These are phyloP conservation scores for Gallinago media DNA, from an alignment of 2,113 vertebrate species.

Conservation along the genomic window DNA sequence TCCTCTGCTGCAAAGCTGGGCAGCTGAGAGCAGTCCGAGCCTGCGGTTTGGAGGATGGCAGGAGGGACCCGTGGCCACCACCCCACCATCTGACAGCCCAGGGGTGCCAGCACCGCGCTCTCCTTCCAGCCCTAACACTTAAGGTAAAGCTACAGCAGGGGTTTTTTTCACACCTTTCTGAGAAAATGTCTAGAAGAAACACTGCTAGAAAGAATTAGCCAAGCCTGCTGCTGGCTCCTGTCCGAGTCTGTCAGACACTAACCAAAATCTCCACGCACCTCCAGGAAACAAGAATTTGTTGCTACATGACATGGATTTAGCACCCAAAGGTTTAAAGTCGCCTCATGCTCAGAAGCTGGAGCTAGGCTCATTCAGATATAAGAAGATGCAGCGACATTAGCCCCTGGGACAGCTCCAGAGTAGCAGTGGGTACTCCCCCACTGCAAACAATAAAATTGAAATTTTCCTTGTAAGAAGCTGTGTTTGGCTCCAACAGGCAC, in stretches of 20 bases:
- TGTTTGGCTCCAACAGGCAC: not conserved
- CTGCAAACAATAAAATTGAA: not conserved
- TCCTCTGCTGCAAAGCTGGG: not conserved
- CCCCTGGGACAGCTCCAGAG: not conserved
- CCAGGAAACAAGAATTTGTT: not conserved
- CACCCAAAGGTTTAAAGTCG: not conserved
- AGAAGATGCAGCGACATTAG: not conserved
- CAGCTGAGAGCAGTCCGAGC: not conserved
- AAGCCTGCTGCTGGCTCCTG: not conserved
- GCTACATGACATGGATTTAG: not conserved
- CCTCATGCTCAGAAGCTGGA: not conserved
- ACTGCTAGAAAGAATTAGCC: not conserved
- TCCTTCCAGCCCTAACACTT: not conserved
- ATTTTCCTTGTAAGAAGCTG: not conserved
- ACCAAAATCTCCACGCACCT: not conserved
- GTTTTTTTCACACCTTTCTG: not conserved
- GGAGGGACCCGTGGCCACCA: accelerated
- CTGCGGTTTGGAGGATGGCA: not conserved
- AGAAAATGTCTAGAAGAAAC: not conserved
- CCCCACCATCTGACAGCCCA: accelerated
- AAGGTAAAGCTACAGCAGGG: not conserved
- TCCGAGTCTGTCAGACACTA: not conserved
- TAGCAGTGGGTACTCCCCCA: not conserved
- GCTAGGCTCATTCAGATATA: not conserved
- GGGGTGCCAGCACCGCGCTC: not conserved